A percentile compares a stretch with the other conserved stretches of the same genome.
phyloP scores from a whole-genome alignment of 2,888 invertebrate genomes.

The Pseudanteris insignis region DNA sequence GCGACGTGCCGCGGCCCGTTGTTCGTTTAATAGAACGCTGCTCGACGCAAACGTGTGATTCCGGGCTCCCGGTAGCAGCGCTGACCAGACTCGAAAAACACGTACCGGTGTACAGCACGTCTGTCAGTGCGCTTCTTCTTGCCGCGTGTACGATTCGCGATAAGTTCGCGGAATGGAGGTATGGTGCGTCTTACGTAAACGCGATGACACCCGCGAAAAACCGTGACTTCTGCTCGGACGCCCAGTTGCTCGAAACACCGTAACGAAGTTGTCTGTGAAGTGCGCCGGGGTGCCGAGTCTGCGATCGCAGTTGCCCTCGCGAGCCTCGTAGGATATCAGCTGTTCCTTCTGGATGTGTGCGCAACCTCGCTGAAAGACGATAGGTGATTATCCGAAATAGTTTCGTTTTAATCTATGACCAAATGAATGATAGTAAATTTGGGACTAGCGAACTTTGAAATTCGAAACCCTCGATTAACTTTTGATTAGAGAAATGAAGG shows the following conservation, averaged over 20 bases:
- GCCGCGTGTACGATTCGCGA: neutral
- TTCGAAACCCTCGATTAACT: no score
- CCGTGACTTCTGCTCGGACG: neutral
- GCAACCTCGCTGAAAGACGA: constrained; percentile 35
- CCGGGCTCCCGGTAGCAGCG: neutral
- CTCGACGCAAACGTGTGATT: constrained; percentile 8
- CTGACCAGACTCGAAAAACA: no score
- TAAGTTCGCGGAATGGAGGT: neutral
- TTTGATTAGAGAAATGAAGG: no score
- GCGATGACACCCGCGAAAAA: constrained; percentile 12
- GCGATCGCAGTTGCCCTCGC: neutral
- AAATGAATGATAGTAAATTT: no score
- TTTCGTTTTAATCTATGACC: no score
- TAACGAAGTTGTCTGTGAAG: constrained; percentile 1
- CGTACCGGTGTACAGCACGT: no score
- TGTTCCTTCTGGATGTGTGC: constrained; percentile 46
- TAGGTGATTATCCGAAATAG: constrained; percentile 21
- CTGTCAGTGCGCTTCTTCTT: neutral
- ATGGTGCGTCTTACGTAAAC: constrained; percentile 20
- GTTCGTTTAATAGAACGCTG: constrained; percentile 8
- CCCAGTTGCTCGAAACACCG: constrained; percentile 22
- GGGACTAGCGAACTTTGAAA: no score
- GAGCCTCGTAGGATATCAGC: constrained; percentile 49
- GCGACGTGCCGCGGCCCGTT: constrained; percentile 11
- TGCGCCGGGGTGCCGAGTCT: constrained; percentile 1